Evolutionary conservation across 2,797 vertebrate genomes (phyloP).

Genomic region (Fringilla coelebs): DNA sequence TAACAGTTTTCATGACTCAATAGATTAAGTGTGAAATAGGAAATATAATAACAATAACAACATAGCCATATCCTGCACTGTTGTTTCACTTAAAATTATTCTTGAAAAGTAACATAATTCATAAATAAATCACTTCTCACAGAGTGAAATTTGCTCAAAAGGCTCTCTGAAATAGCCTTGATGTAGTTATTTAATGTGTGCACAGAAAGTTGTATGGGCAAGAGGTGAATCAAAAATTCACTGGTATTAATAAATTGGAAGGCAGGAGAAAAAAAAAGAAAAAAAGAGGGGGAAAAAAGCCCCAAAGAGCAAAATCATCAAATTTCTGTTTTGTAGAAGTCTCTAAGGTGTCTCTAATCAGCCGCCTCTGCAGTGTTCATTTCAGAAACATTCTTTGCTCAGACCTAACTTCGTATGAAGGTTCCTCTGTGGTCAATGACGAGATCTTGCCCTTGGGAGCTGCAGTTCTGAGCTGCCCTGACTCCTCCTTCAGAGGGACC

Average conservation of each 20-base stretch:
- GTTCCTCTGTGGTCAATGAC: fast-evolving
- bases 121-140: constrained; percentile 33
- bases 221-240: background rate
- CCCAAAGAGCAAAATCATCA: background rate
- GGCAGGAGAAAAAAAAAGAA: fast-evolving
- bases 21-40: constrained; percentile 64
- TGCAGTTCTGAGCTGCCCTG: background rate
- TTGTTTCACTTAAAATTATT: constrained; percentile 53
- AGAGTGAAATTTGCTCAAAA: background rate
- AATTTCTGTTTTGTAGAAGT: background rate
- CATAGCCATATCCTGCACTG: constrained; percentile 31
- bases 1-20: constrained; percentile 57
- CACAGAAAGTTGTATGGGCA: background rate
- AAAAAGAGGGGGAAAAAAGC: fast-evolving
- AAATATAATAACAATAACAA: constrained; percentile 60
- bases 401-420: background rate
- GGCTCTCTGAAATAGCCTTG: background rate
- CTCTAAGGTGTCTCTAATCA: background rate
- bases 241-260: background rate
- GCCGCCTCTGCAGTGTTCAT: background rate
- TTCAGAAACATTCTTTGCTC: background rate
- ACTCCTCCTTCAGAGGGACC: background rate
- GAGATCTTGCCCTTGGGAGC: background rate
- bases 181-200: background rate
- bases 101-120: constrained; percentile 53